Evolutionary conservation across 2,113 vertebrate genomes (phyloP), one percentile per base, ranked within the genome.

Genomic region (Tragelaphus buxtoni): DNA sequence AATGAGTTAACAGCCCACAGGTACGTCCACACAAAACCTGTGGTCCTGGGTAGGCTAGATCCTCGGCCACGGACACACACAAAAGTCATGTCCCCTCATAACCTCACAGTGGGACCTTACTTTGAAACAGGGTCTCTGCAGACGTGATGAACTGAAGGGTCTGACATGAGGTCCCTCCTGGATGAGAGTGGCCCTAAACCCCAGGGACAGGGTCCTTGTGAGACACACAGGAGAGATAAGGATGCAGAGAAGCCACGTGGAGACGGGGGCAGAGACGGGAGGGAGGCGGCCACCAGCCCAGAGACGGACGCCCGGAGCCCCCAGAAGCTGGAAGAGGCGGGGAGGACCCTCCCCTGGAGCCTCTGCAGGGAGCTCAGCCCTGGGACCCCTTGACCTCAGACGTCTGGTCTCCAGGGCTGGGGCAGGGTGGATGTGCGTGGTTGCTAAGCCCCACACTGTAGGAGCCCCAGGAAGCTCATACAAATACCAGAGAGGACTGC

Each of bases 301-400:
- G n/a, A 4, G 5, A 4, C 1, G 0, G 32, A n/a, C 1, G 32
- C 61, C 32, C 0, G 32, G 61, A 61, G 30, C 14, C 61, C 30
- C 7, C 1, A 0, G 61, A 65, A 18, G 32, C 61, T 0, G 16
- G 61, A 9, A 4, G 30, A 4, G 16, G 61, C 32, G 0, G 32
- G 61, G 1, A 9, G 61, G 30, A n/a, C 3, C 61, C 32, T 58
- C 51, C 42, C 22, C 7, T 35, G 30, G 22, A 76, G 53, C 24
- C 81, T 61, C 11, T 0, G 42, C 32, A 39, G 65, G 65, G 8
- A 30, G 22, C 9, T 0, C 0, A 0, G 39, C 10, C 17, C 49
- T 9, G 56, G 24, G 12, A 42, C 28, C 0, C 69, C 26, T 9
- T 7, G 13, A 14, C 8, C 65, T 56, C 51, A 30, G 49, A 8